phyloP scores from a whole-genome alignment of 2,888 invertebrate genomes.

The Melinopterus prodromus region DNA sequence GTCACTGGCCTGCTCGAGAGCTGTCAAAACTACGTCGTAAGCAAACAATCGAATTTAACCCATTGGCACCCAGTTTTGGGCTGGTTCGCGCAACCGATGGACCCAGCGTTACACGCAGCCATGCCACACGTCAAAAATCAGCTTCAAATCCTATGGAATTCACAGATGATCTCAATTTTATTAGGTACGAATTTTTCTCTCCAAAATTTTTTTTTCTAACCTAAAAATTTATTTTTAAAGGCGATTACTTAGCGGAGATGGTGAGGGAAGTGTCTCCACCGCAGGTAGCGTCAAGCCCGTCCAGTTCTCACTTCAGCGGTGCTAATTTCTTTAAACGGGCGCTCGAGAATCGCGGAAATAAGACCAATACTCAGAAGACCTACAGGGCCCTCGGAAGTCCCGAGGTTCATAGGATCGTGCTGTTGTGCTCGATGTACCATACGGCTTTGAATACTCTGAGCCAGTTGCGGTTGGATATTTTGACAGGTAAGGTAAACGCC shows the following conservation, averaged over 20 bases:
- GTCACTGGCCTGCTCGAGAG: slow-evolving; percentile 86
- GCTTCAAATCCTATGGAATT: slow-evolving; percentile 65
- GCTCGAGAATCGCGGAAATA: slow-evolving; percentile 67
- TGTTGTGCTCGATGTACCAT: slow-evolving; percentile 92
- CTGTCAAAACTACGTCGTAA: slow-evolving; percentile 92
- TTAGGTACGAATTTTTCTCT: slow-evolving; percentile 59
- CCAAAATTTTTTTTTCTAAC: slow-evolving; percentile 16
- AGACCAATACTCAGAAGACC: slow-evolving; percentile 70
- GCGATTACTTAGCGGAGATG: slow-evolving; percentile 61
- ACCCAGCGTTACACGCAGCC: slow-evolving; percentile 65
- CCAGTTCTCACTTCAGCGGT: slow-evolving; percentile 57
- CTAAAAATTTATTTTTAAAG: slow-evolving; percentile 47
- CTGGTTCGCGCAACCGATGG: slow-evolving; percentile 81
- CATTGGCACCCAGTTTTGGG: slow-evolving; percentile 99
- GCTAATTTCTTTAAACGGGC: slow-evolving; percentile 69
- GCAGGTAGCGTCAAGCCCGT: slow-evolving; percentile 51
- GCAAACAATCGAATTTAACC: slow-evolving; percentile 88
- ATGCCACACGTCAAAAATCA: slow-evolving; percentile 65
- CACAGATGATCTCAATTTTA: slow-evolving; percentile 65
- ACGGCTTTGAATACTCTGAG: slow-evolving; percentile 89
- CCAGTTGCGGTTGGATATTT: slow-evolving; percentile 89
- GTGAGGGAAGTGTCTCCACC: slow-evolving; percentile 61
- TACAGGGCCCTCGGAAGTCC: slow-evolving; percentile 81
- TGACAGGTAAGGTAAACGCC: slow-evolving; percentile 72
- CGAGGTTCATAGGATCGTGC: slow-evolving; percentile 82